Percentiles rank a stretch among this genome's conserved stretches.
phyloP scores from a whole-genome alignment of 2,888 invertebrate genomes.

The Scaptomyza tumidula region DNA sequence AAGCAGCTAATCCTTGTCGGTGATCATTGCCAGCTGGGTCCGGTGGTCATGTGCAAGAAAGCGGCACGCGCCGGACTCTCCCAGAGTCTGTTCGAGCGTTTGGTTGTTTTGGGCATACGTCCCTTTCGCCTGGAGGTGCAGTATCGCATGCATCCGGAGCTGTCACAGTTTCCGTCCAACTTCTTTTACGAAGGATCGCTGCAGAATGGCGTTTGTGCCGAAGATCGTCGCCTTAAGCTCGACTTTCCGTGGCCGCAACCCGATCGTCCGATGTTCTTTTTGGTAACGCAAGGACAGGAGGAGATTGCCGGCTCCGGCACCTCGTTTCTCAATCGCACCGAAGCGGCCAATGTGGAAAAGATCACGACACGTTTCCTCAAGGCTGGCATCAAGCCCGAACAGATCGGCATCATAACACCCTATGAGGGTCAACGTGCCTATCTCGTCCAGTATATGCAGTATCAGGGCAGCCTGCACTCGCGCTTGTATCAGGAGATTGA shows the following conservation, averaged over 20 bases:
- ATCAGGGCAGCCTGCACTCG: constrained; percentile 97
- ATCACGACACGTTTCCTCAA: constrained; percentile 97
- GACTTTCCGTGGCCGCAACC: constrained; percentile 99
- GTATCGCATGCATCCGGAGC: constrained; percentile 99
- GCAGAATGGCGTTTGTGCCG: constrained; percentile 99
- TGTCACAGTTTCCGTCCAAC: constrained; percentile 98
- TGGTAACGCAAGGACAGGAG: constrained; percentile 98
- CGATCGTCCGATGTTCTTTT: constrained; percentile 99
- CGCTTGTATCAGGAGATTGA: constrained; percentile 99
- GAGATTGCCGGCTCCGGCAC: constrained; percentile 99
- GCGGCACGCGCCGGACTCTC: constrained; percentile 98
- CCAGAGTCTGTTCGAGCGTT: constrained; percentile 97
- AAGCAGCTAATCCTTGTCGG: constrained; percentile 98
- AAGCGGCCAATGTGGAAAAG: constrained; percentile 99
- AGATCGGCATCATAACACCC: constrained; percentile 99
- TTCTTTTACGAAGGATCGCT: constrained; percentile 99
- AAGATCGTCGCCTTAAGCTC: constrained; percentile 95
- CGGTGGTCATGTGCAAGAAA: constrained; percentile 99
- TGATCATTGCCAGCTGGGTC: constrained; percentile 99
- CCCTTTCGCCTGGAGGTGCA: constrained; percentile 99
- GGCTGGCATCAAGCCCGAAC: constrained; percentile 97
- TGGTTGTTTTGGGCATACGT: constrained; percentile 98
- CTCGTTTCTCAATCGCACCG: constrained; percentile 98
- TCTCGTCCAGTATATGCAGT: constrained; percentile 99
- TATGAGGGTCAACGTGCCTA: constrained; percentile 99